Percentiles rank a stretch among this genome's conserved stretches.
Conservation (phyloP, 2,113 vertebrate species). For the Gnathonemus echidnorhynchus region DNA sequence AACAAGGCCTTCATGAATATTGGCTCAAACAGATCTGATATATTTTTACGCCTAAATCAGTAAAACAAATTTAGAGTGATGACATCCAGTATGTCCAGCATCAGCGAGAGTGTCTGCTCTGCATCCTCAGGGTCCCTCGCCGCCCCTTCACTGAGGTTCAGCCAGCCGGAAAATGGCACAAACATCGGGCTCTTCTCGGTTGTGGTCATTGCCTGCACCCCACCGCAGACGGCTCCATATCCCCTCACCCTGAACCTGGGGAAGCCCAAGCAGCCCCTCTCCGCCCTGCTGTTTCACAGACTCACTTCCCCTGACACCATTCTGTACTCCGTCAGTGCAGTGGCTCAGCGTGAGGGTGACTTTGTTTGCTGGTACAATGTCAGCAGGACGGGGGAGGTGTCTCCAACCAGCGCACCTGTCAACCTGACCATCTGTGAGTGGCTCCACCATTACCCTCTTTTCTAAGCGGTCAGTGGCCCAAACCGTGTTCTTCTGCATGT, state of each 20-base stretch:
- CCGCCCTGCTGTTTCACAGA: neutral
- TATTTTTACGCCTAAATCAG: neutral
- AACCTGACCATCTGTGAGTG: slow-evolving; percentile 15
- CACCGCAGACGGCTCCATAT: neutral
- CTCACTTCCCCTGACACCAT: neutral
- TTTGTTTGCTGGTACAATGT: slow-evolving; percentile 15
- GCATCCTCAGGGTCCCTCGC: neutral
- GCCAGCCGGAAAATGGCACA: neutral
- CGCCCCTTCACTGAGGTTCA: neutral
- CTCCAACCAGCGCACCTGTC: neutral
- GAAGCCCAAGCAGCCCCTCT: neutral
- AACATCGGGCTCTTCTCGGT: neutral
- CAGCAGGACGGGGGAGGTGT: slow-evolving; percentile 4
- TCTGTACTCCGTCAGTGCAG: neutral
- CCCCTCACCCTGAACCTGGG: neutral
- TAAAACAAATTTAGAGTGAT: neutral
- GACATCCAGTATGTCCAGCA: neutral
- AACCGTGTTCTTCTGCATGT: neutral
- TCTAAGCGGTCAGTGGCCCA: neutral
- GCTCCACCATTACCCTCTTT: too few species aligned
- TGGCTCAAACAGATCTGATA: neutral
- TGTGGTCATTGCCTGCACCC: neutral
- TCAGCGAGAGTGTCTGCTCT: neutral
- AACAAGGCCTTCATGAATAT: neutral
- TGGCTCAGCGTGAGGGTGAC: neutral